Percentiles rank a stretch among this genome's conserved stretches.
These are phyloP conservation scores for Rosalia funebris DNA, from an alignment of 2,888 invertebrate genomes.

Conservation along the genomic window DNA sequence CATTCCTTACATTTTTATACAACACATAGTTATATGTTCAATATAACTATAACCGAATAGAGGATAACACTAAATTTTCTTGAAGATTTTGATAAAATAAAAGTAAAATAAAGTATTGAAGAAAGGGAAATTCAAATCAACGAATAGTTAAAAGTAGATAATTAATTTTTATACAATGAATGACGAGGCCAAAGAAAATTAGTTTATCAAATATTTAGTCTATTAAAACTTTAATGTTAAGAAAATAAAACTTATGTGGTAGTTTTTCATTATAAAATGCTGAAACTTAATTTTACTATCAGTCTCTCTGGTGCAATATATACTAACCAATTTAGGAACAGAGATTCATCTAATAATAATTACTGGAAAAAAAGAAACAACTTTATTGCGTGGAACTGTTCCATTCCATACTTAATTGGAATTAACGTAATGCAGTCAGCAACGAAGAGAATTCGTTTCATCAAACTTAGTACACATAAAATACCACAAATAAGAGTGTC, in stretches of 20 bases:
- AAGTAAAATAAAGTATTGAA: too few species aligned
- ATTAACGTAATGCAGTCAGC: conserved; percentile 16
- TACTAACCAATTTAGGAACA: conserved; percentile 43
- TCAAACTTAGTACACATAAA: background rate
- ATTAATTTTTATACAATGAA: too few species aligned
- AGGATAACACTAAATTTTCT: too few species aligned
- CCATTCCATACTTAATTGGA: background rate
- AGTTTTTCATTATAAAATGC: conserved; percentile 42
- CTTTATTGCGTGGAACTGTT: conserved; percentile 3
- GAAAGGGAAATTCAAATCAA: too few species aligned
- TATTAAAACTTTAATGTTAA: conserved; percentile 19
- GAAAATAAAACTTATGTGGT: conserved; percentile 36
- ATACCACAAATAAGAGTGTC: background rate
- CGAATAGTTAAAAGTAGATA: too few species aligned
- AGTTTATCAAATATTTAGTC: conserved; percentile 23
- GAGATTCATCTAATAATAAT: conserved; percentile 38
- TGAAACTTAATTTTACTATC: conserved; percentile 47
- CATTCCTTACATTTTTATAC: too few species aligned
- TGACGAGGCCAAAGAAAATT: too few species aligned
- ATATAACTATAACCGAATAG: too few species aligned
- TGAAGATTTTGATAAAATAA: too few species aligned
- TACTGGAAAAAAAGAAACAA: conserved; percentile 22
- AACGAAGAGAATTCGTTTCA: conserved; percentile 4
- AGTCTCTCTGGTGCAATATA: conserved; percentile 52
- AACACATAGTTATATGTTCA: too few species aligned